Conservation (phyloP, 2,113 vertebrate species). For the Mormoops blainvillei region DNA sequence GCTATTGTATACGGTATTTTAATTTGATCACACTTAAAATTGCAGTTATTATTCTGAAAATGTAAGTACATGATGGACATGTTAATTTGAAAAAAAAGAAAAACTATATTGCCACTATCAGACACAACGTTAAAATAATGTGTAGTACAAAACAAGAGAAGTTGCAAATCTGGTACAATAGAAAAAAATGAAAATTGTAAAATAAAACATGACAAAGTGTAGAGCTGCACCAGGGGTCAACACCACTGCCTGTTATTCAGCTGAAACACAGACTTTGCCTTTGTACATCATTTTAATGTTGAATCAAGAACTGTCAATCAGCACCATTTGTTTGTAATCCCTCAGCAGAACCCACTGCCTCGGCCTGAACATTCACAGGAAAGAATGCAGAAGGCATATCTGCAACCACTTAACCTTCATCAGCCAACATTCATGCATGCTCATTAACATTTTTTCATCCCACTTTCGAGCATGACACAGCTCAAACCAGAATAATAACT, state of each 20-base stretch:
- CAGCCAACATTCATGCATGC: slow-evolving; percentile 76
- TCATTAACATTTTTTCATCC: slow-evolving; percentile 81
- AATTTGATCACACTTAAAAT: slow-evolving; percentile 27
- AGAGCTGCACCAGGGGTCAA: slow-evolving; percentile 36
- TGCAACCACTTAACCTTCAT: slow-evolving; percentile 83
- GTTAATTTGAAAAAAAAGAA: neutral
- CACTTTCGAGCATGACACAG: slow-evolving; percentile 79
- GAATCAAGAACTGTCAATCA: slow-evolving; percentile 78
- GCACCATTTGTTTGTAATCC: slow-evolving; percentile 71
- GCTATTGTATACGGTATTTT: neutral
- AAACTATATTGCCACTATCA: neutral
- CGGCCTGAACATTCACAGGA: slow-evolving; percentile 59
- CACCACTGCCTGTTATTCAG: slow-evolving; percentile 23
- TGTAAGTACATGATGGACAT: neutral
- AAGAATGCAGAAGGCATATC: slow-evolving; percentile 74
- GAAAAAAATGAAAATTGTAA: slow-evolving; percentile 22
- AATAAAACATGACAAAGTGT: neutral
- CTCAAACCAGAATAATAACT: slow-evolving; percentile 78
- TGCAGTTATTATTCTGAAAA: neutral
- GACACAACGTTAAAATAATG: slow-evolving; percentile 38
- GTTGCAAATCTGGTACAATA: slow-evolving; percentile 28
- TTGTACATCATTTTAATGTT: slow-evolving; percentile 64
- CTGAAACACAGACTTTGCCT: slow-evolving; percentile 59
- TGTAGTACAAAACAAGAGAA: neutral
- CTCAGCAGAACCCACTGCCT: slow-evolving; percentile 74